phyloP scores from a whole-genome alignment of 2,113 vertebrate genomes.

The Pseudorhombus dupliciocellatus region DNA sequence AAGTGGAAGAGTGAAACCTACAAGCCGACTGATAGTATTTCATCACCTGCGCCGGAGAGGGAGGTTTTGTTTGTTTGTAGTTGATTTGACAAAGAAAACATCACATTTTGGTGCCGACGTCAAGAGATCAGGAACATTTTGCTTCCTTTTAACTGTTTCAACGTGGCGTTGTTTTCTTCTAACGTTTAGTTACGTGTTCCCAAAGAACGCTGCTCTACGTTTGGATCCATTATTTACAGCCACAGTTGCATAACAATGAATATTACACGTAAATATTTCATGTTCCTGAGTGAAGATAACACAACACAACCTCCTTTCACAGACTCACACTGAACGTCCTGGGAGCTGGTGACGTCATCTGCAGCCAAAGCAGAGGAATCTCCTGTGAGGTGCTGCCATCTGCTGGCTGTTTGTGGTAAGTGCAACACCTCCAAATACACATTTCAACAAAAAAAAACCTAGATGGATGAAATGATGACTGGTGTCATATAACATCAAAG shows the following conservation, averaged over 20 bases:
- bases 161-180: too few relatives aligned
- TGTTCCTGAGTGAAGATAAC: not conserved
- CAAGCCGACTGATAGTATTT: not conserved
- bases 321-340: not conserved
- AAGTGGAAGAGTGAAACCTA: not conserved
- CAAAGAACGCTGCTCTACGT: too few relatives aligned
- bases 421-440: constrained; percentile 17
- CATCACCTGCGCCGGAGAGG: not conserved
- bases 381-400: constrained; percentile 40
- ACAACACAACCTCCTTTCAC: not conserved
- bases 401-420: constrained; percentile 32
- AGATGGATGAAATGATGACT: not conserved
- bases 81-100: too few relatives aligned
- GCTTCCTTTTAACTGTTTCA: too few relatives aligned
- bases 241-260: too few relatives aligned
- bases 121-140: too few relatives aligned
- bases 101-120: too few relatives aligned
- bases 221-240: not conserved
- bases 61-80: too few relatives aligned
- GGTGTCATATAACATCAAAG: not conserved
- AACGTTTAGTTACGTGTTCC: too few relatives aligned
- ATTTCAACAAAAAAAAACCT: not conserved
- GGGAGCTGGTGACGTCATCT: constrained; percentile 35
- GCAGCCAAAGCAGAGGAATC: not conserved
- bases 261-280: not conserved